Base-by-base conservation (phyloP, 1,140 invertebrate species). In the Lethrus apterus region DNA sequence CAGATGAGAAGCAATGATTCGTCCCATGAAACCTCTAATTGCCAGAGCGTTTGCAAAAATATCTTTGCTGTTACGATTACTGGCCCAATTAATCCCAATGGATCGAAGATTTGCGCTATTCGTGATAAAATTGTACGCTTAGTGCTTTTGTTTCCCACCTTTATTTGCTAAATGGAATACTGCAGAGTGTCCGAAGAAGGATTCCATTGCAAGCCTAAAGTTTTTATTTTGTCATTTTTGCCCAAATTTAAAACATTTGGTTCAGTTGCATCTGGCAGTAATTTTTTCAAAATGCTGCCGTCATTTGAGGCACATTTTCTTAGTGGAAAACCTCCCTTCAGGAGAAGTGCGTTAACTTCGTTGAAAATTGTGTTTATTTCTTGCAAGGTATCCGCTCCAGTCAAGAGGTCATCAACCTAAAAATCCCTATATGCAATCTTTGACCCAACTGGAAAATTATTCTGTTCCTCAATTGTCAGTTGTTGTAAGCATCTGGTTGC, bases 351-450 rank as follows among this genome's bases (percentile, higher is more conserved):
- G 2, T 15, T 42, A 10, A 54, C 5, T 33, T 56, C 41, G 20
- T 38, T 15, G 19, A 36, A 42, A 11, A 30, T 50, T 2, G 4
- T 8, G 10, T 30, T 31, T 17, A 31, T 13, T 13, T 38, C 33
- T 14, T 40, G 11, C 1, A 56, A 0, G 32, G 2, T 42, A 44
- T 68, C 44, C 13, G 50, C 33, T 2, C 67, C 64, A 0, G 62
- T 61, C 5, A 67, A 29, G 2, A 70, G 17, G 52, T 71, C 68
- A 55, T 72, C 69, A 1, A 70, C 65, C 26, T 70, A 71, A 41
- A 69, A 65, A 58, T 69, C 62, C 0, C 21, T 46, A 26, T 50
- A 29, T 9, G 65, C 57, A 1, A 64, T 54, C 4, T 49, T 30
- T 13, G 47, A 24, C 11, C 33, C 53, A 26, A 32, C 29, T 4